These are phyloP conservation scores for Aethina tumida DNA, from an alignment of 1,140 invertebrate genomes.

Conservation along the genomic window DNA sequence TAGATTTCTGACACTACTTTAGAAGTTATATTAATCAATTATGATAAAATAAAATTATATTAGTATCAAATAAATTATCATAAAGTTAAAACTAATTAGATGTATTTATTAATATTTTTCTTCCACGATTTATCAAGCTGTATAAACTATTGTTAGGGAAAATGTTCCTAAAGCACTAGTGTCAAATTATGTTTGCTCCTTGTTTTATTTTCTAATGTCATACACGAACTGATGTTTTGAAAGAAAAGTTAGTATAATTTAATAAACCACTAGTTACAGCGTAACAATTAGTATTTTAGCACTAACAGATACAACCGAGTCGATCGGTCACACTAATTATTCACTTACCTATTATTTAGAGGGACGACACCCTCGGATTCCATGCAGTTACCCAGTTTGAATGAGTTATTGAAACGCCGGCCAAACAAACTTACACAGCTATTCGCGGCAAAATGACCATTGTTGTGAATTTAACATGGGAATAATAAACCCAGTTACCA, in stretches of 20 bases:
- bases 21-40: not conserved
- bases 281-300: not conserved
- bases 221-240: not conserved
- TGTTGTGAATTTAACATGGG: too few species aligned
- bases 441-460: too few species aligned
- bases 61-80: not conserved
- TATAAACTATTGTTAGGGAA: too few species aligned
- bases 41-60: slow-evolving; percentile 2
- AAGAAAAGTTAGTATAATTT: not conserved
- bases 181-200: not conserved
- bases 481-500: too few species aligned
- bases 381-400: slow-evolving; percentile 24
- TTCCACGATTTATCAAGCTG: too few species aligned
- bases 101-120: too few species aligned
- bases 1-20: not conserved
- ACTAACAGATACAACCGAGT: not conserved
- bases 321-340: too few species aligned
- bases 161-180: not conserved
- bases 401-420: too few species aligned
- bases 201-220: not conserved
- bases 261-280: not conserved
- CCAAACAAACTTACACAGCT: too few species aligned
- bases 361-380: slow-evolving; percentile 21
- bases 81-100: not conserved
- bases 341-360: slow-evolving; percentile 20